Evolutionary conservation across 2,113 vertebrate genomes (phyloP).

Genomic region (Psettodes erumei): DNA sequence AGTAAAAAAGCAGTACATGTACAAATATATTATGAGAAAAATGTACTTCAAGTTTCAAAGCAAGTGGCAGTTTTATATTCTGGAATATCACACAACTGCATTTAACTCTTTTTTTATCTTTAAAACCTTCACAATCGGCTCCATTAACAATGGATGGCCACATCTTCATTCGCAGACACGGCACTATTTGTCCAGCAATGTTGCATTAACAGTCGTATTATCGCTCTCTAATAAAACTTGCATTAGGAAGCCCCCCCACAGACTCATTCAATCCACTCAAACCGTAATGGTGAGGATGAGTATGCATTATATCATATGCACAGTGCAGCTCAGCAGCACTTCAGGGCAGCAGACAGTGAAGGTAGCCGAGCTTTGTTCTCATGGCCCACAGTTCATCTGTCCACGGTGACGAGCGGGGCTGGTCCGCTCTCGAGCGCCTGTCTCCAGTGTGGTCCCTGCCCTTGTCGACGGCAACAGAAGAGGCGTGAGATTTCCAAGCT

Average conservation of each 20-base stretch:
- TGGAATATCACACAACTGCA: too few relatives aligned
- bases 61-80: background rate
- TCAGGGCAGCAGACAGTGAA: constrained; percentile 11
- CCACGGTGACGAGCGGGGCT: constrained; percentile 40
- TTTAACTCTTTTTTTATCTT: too few relatives aligned
- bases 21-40: too few relatives aligned
- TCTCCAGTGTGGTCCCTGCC: constrained; percentile 5
- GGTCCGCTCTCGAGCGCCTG: constrained; percentile 34
- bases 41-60: background rate
- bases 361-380: constrained; percentile 18
- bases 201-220: constrained; percentile 22
- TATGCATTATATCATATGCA: constrained; percentile 41
- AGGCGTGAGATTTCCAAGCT: constrained; percentile 19
- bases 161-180: constrained; percentile 1
- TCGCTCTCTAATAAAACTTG: constrained; percentile 35
- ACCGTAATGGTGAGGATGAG: constrained; percentile 40
- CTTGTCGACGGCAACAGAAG: constrained; percentile 50
- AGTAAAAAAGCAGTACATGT: too few relatives aligned
- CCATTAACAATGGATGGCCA: constrained; percentile 21
- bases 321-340: constrained; percentile 44
- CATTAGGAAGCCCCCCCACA: constrained; percentile 39
- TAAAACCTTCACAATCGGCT: constrained; percentile 42
- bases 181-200: constrained; percentile 1
- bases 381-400: constrained; percentile 22
- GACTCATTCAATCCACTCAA: constrained; percentile 26